Base-by-base conservation (phyloP, 2,113 vertebrate genomes). In the Tonatia bakeri region DNA sequence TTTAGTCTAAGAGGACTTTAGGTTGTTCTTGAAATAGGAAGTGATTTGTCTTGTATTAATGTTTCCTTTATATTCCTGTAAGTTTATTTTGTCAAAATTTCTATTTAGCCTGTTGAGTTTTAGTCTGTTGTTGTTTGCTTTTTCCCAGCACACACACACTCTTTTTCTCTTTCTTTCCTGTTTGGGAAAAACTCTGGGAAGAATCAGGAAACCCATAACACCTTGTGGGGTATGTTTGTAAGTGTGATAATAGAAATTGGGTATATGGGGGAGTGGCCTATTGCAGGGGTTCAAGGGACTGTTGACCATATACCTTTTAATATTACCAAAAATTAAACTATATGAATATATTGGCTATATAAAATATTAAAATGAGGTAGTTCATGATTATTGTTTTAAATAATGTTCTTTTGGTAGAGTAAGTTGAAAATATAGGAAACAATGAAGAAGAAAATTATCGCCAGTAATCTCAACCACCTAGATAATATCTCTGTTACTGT, bases 1-100 rank as follows among this genome's bases (percentile, higher is more conserved):
- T 80, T 81, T 67, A 4, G 3, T 59, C n/a, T 80, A 31, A 75
- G 36, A 59, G 83, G 79, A 80, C 54, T 91, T 73, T 73, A 59
- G 38, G 72, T 73, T 85, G 54, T 93, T 92, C 31, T 96, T 69
- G n/a, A 90, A 96, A 61, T 92, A 94, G 5, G 79, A 52, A 52
- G 9, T 94, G 28, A 4, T 85, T 31, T 94, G 7, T 73, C 38
- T 82, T 77, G 7, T 38, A 38, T 79, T 88, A 77, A 28, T 82
- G 7, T 87, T 94, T 87, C 13, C 61, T 87, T 47, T 86, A 70
- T 75, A 56, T 54, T 52, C 43, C 19, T 92, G 22, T 93, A 36
- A 65, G 31, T 87, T 79, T 59, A 36, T 82, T 85, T 28, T 88
- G 9, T 92, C 67, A 70, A 33, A 92, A 33, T 94, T 93, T 86